Evolutionary conservation across 2,797 vertebrate genomes (phyloP).

Genomic region (Glossophaga mutica): DNA sequence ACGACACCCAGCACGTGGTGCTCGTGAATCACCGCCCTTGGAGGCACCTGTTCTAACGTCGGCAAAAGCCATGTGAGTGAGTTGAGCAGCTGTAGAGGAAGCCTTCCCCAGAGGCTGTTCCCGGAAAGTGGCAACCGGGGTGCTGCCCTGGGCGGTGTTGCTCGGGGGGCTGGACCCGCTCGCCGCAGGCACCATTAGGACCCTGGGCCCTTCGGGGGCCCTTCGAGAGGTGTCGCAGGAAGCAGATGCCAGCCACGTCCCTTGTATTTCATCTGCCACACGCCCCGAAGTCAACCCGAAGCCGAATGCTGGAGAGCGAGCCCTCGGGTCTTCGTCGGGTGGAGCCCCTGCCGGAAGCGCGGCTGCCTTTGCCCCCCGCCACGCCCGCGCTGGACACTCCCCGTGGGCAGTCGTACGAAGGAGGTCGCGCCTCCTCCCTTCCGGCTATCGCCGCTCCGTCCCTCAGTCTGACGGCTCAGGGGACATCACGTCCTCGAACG

Average conservation of each 20-base stretch:
- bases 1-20: rapidly evolving
- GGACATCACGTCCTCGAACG: neutral
- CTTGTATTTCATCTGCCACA: neutral
- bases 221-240: neutral
- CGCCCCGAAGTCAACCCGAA: neutral
- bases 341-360: neutral
- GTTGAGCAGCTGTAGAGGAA: too few species aligned
- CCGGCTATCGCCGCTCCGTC: neutral
- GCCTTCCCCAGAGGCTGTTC: too few species aligned
- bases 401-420: neutral
- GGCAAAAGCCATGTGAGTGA: too few species aligned
- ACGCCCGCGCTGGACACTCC: neutral
- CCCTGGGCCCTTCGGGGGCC: neutral
- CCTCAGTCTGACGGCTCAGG: neutral
- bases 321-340: neutral
- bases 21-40: neutral
- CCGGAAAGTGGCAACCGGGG: too few species aligned
- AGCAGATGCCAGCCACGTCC: neutral
- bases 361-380: neutral
- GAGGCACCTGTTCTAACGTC: neutral
- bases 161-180: neutral
- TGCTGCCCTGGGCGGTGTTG: too few species aligned
- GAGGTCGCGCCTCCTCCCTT: neutral
- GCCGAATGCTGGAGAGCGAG: constrained; percentile 9
- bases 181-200: neutral